Evolutionary conservation across 2,888 invertebrate genomes (phyloP).

Genomic region (Bugula neritina): DNA sequence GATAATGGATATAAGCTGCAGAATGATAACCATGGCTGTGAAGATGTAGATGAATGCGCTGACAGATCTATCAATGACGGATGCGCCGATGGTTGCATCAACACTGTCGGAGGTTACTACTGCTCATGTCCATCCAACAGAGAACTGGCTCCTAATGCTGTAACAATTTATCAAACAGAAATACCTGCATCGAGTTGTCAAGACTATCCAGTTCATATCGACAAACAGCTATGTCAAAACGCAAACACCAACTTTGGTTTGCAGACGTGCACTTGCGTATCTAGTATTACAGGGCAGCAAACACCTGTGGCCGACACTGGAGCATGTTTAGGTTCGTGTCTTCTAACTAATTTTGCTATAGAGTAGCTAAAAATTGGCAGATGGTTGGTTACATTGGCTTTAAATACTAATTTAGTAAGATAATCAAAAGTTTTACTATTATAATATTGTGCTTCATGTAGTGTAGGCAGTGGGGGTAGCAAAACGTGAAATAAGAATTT

Average conservation of each 20-base stretch:
- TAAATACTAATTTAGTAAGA: no score
- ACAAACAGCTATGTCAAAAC: background rate
- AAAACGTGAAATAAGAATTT: no score
- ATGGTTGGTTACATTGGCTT: no score
- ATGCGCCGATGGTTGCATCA: background rate
- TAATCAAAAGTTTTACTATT: no score
- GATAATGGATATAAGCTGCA: constrained; percentile 12
- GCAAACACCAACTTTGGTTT: background rate
- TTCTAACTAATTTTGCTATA: no score
- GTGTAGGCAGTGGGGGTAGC: no score
- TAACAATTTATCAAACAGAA: background rate
- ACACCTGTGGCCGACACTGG: background rate
- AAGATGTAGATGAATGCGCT: constrained; percentile 23
- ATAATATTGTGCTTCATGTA: no score
- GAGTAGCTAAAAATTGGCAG: no score
- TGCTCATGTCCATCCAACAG: background rate
- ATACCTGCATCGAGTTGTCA: background rate
- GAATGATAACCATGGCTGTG: constrained; percentile 2
- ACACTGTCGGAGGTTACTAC: constrained; percentile 18
- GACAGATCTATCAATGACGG: background rate
- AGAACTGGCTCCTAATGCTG: background rate
- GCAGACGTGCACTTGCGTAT: constrained; percentile 1
- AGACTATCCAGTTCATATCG: background rate
- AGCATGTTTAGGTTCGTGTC: constrained; percentile 7
- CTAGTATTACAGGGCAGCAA: background rate